These are phyloP conservation scores for Nomada hirtipes DNA, from an alignment of 2,888 invertebrate genomes.

Conservation along the genomic window DNA sequence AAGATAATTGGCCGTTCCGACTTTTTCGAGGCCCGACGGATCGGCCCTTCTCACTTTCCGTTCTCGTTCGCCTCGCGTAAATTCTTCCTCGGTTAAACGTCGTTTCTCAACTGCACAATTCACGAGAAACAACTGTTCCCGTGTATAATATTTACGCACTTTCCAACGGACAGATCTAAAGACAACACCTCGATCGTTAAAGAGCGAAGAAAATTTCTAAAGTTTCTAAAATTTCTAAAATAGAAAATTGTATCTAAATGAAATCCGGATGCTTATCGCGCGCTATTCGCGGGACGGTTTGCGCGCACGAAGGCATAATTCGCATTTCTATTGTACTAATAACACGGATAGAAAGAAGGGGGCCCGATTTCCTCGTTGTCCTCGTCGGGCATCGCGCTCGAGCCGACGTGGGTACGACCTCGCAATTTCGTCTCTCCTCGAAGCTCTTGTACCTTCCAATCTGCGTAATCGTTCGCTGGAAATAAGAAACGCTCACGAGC, in stretches of 20 bases:
- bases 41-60: constrained; percentile 12
- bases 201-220: too few relatives aligned
- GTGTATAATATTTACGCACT: not conserved
- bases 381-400: not conserved
- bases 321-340: too few relatives aligned
- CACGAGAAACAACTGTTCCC: not conserved
- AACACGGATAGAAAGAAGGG: too few relatives aligned
- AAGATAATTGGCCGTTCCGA: constrained; percentile 68
- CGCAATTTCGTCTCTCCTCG: constrained; percentile 65
- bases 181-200: not conserved
- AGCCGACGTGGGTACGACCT: constrained; percentile 22
- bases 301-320: too few relatives aligned
- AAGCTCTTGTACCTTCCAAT: constrained; percentile 71
- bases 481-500: constrained; percentile 67
- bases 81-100: constrained; percentile 32
- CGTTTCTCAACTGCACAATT: constrained; percentile 13
- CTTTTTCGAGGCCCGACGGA: constrained; percentile 44
- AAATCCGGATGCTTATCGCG: not conserved
- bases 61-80: constrained; percentile 14
- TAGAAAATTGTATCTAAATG: too few relatives aligned
- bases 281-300: not conserved
- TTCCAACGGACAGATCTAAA: not conserved
- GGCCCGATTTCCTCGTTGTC: constrained; percentile 8
- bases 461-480: constrained; percentile 72
- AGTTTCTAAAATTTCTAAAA: too few relatives aligned